Base-by-base conservation (phyloP, 2,888 invertebrate genomes). In the Pyrrhia umbra region DNA sequence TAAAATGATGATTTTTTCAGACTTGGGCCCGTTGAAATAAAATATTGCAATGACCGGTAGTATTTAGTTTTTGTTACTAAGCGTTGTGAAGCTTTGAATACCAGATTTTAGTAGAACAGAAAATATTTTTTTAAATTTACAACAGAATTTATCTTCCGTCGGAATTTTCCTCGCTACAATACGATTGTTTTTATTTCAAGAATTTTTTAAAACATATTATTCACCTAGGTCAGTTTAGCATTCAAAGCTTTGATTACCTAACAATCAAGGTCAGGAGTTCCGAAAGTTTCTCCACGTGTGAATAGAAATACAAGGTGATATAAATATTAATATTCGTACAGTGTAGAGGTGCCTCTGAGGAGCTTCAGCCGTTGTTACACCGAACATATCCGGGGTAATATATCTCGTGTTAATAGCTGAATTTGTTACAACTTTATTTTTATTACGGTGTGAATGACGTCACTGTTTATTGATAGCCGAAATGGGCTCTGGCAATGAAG, bases 321-420 rank as follows among this genome's bases (percentile, higher is more conserved):
- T 64, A 52, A 30, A 52, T 55, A 66, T 54, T 46, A 54, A 52
- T 42, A 71, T 37, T 27, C 25, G 2, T 20, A 52, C 16, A 6
- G n/a, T 9, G 18, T 23, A 18, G 27, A 39, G 54, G 45, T 25
- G n/a, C 9, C 34, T n/a, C n/a, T n/a, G n/a, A n/a, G n/a, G n/a
- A n/a, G n/a, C n/a, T n/a, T n/a, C 49, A 18, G 21, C 54, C 54
- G 18, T 65, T 55, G 16, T 59, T 30, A 56, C 47, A 62, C 42
- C 27, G 40, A 67, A 73, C 20, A 61, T 52, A 55, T 76, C 73
- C 76, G 76, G 68, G 69, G 50, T 59, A 64, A 68, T 76, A 76
- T 67, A 75, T 76, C 49, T 76, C 23, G 8, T 21, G 20, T 60
- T 68, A 73, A 76, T 76, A 59, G 65, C 51, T 46, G 52, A 59